Evolutionary conservation across 2,113 vertebrate species (phyloP), one percentile per base, ranked within the genome.

Genomic region (Nyctibius bracteatus): DNA sequence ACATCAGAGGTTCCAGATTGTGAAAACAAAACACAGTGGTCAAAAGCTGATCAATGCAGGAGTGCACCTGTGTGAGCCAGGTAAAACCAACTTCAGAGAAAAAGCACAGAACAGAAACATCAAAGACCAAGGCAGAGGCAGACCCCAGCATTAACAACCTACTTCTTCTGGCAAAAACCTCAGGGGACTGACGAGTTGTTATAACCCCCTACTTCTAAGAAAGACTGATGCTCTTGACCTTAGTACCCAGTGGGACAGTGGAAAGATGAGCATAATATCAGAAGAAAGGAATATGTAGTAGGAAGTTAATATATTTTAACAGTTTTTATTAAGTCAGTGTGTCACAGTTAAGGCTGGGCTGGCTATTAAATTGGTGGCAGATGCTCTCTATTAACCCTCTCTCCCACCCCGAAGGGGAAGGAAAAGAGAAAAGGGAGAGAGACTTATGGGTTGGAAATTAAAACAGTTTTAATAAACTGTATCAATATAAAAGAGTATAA

Each of bases 111-210:
- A 66, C 3, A 71, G 49, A 62, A 80, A 44, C 83, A 57, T 6
- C 2, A 0, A 70, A 77, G 21, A 14, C 14, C 23, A 35, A 46
- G 21, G 30, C 10, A 86, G 49, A 91, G 61, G 35, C n/a, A n/a
- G 59, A 39, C 12, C 7, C 4, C 3, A 46, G 21, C 6, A 4
- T n/a, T n/a, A 92, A n/a, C 8, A 72, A n/a, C 1, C 1, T 28
- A 6, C 9, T 75, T 28, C 23, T 80, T 73, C n/a, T n/a, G 30
- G 23, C 12, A 75, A 68, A 88, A 82, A 31, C 17, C 12, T 79
- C 20, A 59, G 66, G 25, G 62, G 7, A 9, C 2, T 37, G 51
- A 49, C 16, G 11, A 6, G 15, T 25, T 71, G 6, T 46, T 77
- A 5, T 24, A 72, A 21, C 2, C 4, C 7, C 2, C 2, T 3